Evolutionary conservation across 2,113 vertebrate species (phyloP).

Genomic region (Myrmophylax atrothorax): DNA sequence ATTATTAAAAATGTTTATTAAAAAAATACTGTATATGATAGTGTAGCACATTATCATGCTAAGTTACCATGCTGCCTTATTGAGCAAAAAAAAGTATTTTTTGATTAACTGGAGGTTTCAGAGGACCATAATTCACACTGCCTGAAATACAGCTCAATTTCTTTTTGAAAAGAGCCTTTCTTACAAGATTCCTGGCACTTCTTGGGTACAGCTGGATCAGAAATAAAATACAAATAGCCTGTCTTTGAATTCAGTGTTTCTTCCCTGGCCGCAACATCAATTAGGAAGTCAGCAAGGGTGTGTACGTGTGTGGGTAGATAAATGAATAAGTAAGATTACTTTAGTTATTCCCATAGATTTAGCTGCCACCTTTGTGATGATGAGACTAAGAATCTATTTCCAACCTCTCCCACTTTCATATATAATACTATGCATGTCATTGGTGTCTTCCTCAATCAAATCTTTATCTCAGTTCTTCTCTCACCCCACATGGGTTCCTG

Average conservation of each 20-base stretch:
- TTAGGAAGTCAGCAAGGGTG: slow-evolving; percentile 56
- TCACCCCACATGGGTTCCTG: background rate
- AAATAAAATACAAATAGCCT: slow-evolving; percentile 30
- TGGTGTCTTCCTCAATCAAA: slow-evolving; percentile 18
- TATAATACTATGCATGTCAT: background rate
- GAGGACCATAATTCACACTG: background rate
- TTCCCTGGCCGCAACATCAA: background rate
- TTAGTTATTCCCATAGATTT: slow-evolving; percentile 23
- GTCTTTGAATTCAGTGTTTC: slow-evolving; percentile 30
- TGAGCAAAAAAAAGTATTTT: background rate
- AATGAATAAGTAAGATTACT: slow-evolving; percentile 16
- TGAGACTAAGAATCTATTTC: slow-evolving; percentile 18
- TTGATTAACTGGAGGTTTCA: background rate
- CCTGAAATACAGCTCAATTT: slow-evolving; percentile 18
- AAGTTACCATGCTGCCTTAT: background rate
- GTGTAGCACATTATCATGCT: background rate
- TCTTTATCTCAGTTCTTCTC: background rate
- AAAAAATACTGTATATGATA: background rate
- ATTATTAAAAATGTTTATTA: background rate
- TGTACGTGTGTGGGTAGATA: background rate
- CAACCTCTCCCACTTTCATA: slow-evolving; percentile 21
- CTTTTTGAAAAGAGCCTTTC: slow-evolving; percentile 37
- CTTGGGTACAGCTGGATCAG: slow-evolving; percentile 39
- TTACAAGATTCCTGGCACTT: slow-evolving; percentile 41
- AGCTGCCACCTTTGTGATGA: slow-evolving; percentile 11